Evolutionary conservation across 2,797 vertebrate genomes (phyloP), one percentile per base, ranked within the genome.

Genomic region (Spinibarbus caldwelli): DNA sequence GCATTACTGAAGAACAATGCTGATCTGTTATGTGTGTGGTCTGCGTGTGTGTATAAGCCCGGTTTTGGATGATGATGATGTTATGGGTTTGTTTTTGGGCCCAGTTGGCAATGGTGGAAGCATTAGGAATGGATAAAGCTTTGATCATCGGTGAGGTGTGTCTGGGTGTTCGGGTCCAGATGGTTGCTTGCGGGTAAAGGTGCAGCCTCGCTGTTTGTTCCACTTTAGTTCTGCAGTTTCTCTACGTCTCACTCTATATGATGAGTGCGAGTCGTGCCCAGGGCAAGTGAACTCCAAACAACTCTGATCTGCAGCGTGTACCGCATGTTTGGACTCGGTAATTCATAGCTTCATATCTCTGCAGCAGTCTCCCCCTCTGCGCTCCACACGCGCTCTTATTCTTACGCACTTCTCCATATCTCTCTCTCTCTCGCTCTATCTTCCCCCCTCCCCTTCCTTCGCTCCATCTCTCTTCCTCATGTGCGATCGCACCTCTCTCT

Each of bases 321-420:
- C 66, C 6, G 76, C 83, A 54, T 79, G 83, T 87, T 89, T 36
- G 62, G 75, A 75, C 73, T 86, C 59, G 38, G 84, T 78, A 80
- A 70, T 82, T 85, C 68, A 84, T 82, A 82, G 73, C 78, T 87
- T 78, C 34, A 79, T 83, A 87, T 84, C 84, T 86, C 87, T 76
- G 75, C 83, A 88, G 78, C 73, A 81, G 68, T 77, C 41, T 71
- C 73, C 52, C 79, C 59, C 70, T 67, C 64, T 71, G 79, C 23
- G 79, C 80, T 78, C 72, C 59, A 80, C 78, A 82, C 19, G 3
- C 26, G 1, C 38, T 84, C 21, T 36, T 85, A 78, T 45, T 82
- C n/a, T 68, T 66, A 43, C 68, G 43, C 31, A 80, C 62, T 71
- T 76, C 76, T 72, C 72, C 62, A 80, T 70, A 57, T 70, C 89